A percentile compares a stretch with the other conserved stretches of the same genome.
These are phyloP conservation scores for Drosophila cardini DNA, from an alignment of 1,140 invertebrate species.

Conservation along the genomic window DNA sequence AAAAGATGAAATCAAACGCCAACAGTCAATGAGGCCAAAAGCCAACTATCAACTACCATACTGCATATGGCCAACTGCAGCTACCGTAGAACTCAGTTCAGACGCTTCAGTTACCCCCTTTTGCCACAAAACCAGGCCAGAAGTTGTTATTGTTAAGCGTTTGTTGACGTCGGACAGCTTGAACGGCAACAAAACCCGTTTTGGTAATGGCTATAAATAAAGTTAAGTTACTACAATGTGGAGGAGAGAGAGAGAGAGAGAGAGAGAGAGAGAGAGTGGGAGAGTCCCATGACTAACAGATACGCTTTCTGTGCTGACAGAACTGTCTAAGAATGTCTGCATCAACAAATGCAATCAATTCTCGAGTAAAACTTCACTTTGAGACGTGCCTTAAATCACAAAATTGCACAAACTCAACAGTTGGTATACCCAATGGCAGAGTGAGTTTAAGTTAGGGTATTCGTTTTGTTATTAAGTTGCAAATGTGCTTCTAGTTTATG, in stretches of 20 bases:
- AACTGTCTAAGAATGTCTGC: conserved; percentile 18
- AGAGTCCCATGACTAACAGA: conserved; percentile 24
- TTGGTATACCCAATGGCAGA: neutral
- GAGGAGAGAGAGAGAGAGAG: too few relatives aligned
- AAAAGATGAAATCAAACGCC: conserved; percentile 71
- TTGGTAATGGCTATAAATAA: conserved; percentile 72
- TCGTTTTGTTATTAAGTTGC: neutral
- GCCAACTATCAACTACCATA: conserved; percentile 5
- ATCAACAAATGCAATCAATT: neutral
- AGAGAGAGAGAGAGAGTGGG: too few relatives aligned
- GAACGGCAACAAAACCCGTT: conserved; percentile 52
- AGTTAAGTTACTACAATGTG: conserved; percentile 42
- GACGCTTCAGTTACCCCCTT: neutral
- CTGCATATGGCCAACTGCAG: conserved; percentile 11
- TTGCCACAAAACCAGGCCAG: conserved; percentile 17
- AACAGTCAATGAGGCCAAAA: conserved; percentile 26
- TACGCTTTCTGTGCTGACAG: conserved; percentile 16
- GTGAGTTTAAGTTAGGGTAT: neutral
- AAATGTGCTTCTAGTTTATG: neutral
- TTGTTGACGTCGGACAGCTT: conserved; percentile 37
- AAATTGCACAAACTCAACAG: neutral
- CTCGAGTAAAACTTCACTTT: neutral
- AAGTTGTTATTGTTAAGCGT: conserved; percentile 31
- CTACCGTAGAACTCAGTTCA: conserved; percentile 16
- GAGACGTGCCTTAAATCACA: neutral